Percentiles rank a stretch among this genome's conserved stretches.
phyloP scores from a whole-genome alignment of 2,888 invertebrate species.

The Nomada fabriciana region DNA sequence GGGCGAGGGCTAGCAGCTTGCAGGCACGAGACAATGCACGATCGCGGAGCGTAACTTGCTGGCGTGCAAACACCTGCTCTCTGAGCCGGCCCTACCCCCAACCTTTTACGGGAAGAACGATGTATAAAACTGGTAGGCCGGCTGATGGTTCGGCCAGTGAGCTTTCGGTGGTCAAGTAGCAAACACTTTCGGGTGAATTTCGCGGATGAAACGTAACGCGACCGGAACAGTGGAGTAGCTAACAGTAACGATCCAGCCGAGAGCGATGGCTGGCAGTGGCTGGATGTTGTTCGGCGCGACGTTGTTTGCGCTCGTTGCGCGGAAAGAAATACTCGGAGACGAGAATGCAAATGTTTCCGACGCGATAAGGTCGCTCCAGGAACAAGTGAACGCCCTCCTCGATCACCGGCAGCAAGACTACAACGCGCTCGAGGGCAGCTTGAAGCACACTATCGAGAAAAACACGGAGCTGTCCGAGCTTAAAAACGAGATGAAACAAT shows the following conservation, averaged over 20 bases:
- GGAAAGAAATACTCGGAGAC: slow-evolving; percentile 21
- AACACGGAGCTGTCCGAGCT: slow-evolving; percentile 85
- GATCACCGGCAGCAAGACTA: slow-evolving; percentile 86
- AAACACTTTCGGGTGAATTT: no score
- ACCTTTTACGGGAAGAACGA: slow-evolving; percentile 76
- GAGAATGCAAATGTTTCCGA: slow-evolving; percentile 79
- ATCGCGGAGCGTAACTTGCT: slow-evolving; percentile 5
- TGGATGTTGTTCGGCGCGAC: slow-evolving; percentile 36
- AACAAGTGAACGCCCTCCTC: slow-evolving; percentile 86
- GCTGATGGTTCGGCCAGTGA: slow-evolving; percentile 70
- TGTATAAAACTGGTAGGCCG: slow-evolving; percentile 78
- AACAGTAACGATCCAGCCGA: no score
- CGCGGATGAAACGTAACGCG: no score
- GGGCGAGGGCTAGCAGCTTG: slow-evolving; percentile 21
- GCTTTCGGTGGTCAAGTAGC: slow-evolving; percentile 58
- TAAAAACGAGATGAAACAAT: slow-evolving; percentile 85
- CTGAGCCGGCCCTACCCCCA: slow-evolving; percentile 63
- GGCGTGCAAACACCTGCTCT: slow-evolving; percentile 79
- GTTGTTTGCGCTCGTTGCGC: slow-evolving; percentile 19
- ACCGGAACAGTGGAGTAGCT: no score
- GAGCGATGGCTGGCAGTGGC: slow-evolving; percentile 10
- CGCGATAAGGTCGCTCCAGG: slow-evolving; percentile 85
- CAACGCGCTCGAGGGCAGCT: slow-evolving; percentile 85
- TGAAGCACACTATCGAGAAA: slow-evolving; percentile 85
- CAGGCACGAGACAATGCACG: slow-evolving; percentile 44